Evolutionary conservation across 1,140 invertebrate species (phyloP), one percentile per base, ranked within the genome.

Genomic region (Bombus affinis): DNA sequence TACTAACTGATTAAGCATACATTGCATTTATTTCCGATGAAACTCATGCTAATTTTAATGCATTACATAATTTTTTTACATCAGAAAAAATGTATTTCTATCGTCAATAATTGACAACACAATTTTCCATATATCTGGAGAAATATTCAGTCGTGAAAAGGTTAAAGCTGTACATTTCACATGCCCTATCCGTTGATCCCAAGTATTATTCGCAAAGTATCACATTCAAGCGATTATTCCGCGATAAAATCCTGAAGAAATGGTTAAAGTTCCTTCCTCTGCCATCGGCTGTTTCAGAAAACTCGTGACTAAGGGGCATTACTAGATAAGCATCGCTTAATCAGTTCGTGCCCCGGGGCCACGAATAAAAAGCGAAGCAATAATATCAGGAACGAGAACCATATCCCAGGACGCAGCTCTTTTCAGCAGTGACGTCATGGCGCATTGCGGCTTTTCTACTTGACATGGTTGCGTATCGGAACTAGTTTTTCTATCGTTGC

Each of bases 391-490:
- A 72, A n/a, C 66, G 25, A n/a, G 39, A 65, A 62, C 10, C 22
- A 10, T 25, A 32, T 65, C 25, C 70, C 62, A 53, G 70, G 39
- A 81, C 84, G 84, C 44, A 68, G 59, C 44, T 73, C 78, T 85
- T 75, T 85, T 85, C 71, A 85, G 71, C 71, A 81, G 53, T 81
- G 84, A 85, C 84, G 84, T 85, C 84, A 66, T 32, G 37, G 81
- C 84, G 84, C 84, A 85, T 73, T 85, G 84, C 84, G 79, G 84
- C 70, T 85, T 85, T 85, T n/a, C 79, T 70, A 68, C 84, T 85
- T 81, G 84, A 85, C 84, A 85, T 71, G 71, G 71, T 81, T 85
- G 84, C 79, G 84, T 81, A 74, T 85, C 53, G 70, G 62, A 66
- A 81, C 71, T 81, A 72, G 70, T 85, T 85, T 81, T 85, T 81